Base-by-base conservation (phyloP, 2,113 vertebrate genomes). In the Agelaius tricolor region DNA sequence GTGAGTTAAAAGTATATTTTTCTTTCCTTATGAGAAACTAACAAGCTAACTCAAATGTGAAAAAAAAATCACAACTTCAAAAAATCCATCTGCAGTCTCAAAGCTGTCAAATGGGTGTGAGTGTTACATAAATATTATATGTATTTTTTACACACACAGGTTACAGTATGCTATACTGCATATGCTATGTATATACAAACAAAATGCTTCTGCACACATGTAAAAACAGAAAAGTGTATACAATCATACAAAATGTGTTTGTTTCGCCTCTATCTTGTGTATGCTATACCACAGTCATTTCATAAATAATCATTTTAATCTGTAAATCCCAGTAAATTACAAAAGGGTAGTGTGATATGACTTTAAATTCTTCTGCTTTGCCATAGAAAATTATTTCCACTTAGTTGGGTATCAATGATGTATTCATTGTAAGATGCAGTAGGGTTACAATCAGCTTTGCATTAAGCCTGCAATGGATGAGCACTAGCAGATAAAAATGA, bases 341-440 rank as follows among this genome's bases (percentile, higher is more conserved):
- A 96, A 92, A 96, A 98, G 97, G 97, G 98, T 98, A 95, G 90
- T 98, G 97, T 97, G 97, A 98, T 97, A 97, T 95, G 97, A 97
- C 98, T 98, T 97, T 97, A 98, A 98, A 98, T 98, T 97, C 97
- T 96, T 98, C 97, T 96, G 97, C 97, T 98, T 98, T 98, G 98
- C 98, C 98, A 97, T 91, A 97, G 97, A 98, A 98, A 98, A 99
- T 99, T 99, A 99, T 98, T 99, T 99, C 99, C 98, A 99, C 98
- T 98, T 99, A 98, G 98, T 93, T 99, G 98, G 97, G 85, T 98
- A 97, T 98, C 98, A 99, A 99, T 98, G 98, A 98, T 97, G 98
- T 98, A 98, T 98, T 99, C 98, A 99, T 97, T 67, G 76, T 95
- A 98, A 98, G 91, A 98, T 97, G 97, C 94, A 97, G 85, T 79